Conservation (phyloP, 2,113 vertebrate species). For the Xenus cinereus region DNA sequence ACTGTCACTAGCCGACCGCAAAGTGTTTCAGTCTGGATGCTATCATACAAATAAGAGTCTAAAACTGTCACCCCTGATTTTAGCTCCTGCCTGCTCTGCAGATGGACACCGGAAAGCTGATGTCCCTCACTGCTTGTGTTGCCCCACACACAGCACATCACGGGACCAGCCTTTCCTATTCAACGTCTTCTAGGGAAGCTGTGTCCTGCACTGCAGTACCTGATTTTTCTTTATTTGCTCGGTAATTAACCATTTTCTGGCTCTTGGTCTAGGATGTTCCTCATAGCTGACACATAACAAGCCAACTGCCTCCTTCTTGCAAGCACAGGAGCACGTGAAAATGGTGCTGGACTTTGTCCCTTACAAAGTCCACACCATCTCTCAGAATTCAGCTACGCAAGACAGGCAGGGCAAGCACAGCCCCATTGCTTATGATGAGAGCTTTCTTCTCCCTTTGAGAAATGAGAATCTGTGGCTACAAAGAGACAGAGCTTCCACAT, state of each 20-base stretch:
- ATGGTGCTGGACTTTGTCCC: not conserved
- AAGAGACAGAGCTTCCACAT: not conserved
- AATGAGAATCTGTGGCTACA: not conserved
- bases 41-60: not conserved
- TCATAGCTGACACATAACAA: not conserved
- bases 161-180: not conserved
- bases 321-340: not conserved
- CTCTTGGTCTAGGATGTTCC: not conserved
- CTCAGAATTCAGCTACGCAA: not conserved
- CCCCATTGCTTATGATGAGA: not conserved
- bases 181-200: not conserved
- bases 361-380: not conserved
- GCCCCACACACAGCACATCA: fast-evolving
- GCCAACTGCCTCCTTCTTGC: not conserved
- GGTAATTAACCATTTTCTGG: not conserved
- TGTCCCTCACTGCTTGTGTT: not conserved
- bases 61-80: not conserved
- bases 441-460: not conserved
- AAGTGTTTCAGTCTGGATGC: not conserved
- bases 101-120: not conserved
- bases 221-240: not conserved
- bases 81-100: not conserved
- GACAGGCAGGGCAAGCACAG: not conserved
- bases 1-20: not conserved
- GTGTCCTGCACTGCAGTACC: not conserved